phyloP scores from a whole-genome alignment of 1,140 invertebrate genomes.

The Globodera rostochiensis region DNA sequence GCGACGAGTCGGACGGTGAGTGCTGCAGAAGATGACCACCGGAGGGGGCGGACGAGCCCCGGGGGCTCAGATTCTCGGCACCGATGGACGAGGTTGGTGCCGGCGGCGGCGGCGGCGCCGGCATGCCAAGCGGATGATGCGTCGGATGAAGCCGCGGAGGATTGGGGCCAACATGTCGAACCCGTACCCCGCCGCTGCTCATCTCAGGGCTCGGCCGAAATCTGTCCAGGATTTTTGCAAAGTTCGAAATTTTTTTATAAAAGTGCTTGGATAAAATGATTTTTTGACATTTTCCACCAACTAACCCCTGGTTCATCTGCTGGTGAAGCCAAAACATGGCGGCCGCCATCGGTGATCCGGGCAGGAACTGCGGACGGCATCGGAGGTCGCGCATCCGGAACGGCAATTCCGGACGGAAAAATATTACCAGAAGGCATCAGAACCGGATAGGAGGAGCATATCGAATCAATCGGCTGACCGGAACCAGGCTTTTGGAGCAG shows the following conservation, averaged over 20 bases:
- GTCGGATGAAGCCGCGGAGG: neutral
- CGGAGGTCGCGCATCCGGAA: neutral
- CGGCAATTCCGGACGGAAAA: neutral
- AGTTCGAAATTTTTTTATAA: neutral
- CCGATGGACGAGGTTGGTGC: neutral
- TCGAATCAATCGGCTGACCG: neutral
- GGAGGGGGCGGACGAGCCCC: neutral
- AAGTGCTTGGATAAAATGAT: neutral
- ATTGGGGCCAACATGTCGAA: neutral
- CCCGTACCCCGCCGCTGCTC: neutral
- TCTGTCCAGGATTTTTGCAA: neutral
- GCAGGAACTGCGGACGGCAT: neutral
- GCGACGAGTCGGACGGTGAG: neutral
- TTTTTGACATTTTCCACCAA: too few relatives aligned
- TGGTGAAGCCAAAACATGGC: constrained; percentile 27
- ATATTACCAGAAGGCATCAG: neutral
- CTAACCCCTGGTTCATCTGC: constrained; percentile 6
- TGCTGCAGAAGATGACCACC: neutral
- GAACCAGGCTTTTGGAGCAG: neutral
- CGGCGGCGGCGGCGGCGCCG: too few relatives aligned
- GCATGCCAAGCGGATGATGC: neutral
- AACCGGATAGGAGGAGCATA: neutral
- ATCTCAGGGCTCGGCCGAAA: neutral
- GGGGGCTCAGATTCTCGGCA: neutral
- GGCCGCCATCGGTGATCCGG: neutral